Evolutionary conservation across 2,888 invertebrate genomes (phyloP), one percentile per base, ranked within the genome.

Genomic region (Heliconius erato): DNA sequence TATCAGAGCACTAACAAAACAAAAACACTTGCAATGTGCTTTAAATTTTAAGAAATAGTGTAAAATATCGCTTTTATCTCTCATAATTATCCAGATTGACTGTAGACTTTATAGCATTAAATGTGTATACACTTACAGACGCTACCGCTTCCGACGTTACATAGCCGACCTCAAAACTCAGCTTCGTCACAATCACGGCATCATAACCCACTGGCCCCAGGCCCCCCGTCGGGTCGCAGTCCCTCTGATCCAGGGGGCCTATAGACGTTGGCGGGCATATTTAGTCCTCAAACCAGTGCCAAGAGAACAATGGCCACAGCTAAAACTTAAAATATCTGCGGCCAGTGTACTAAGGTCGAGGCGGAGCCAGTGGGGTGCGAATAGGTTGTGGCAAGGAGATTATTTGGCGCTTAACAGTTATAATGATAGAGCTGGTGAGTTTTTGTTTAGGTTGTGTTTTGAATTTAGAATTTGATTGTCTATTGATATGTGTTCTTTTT

Each of bases 281-380:
- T 98, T 98, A 97, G 97, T 98, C 80, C 96, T 99, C n/a, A 96
- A 97, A 87, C 97, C 97, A 83, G 97, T 99, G 85, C 98, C 98
- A 2, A 95, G 97, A 82, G 96, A 97, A 59, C 98, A 99, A 90
- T 98, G 99, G 98, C 98, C 98, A 14, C 98, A 98, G 91, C 96
- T 99, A 35, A 93, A 94, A 91, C 89, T 95, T 89, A 96, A 96
- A 92, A 93, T 95, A 82, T 88, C 92, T 54, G 94, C 94, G 2
- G 96, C 96, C 44, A 91, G 92, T 76, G 92, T 91, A n/a, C 90
- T 96, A 63, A 84, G 86, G 11, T 88, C 90, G 0, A 87, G 96
- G 0, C 87, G 96, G 7, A 16, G 86, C 1, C 87, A 89, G 80
- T 96, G 96, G 96, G 96, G 96, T 32, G 92, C 94, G 65, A 86